Conservation (phyloP, 2,888 invertebrate genomes). For the Lucinisca nassula region DNA sequence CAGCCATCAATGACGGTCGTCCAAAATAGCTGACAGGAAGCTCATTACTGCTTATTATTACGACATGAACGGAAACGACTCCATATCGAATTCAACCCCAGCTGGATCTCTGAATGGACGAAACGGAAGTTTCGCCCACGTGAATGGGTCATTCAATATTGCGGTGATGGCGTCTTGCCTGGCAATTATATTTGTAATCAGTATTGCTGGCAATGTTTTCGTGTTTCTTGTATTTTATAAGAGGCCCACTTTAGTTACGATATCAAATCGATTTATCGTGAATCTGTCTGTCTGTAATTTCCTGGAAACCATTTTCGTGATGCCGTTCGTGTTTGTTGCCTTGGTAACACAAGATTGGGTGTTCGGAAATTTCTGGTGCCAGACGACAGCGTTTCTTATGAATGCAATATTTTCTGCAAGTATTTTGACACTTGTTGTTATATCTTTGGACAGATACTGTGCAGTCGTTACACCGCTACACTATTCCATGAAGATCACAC, state of each 20-base stretch:
- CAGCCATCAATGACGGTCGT: background rate
- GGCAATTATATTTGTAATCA: constrained; percentile 85
- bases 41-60: background rate
- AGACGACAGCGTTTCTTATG: constrained; percentile 91
- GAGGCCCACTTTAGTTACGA: constrained; percentile 92
- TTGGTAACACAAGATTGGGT: constrained; percentile 85
- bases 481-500: constrained; percentile 90
- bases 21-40: too few species aligned
- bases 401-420: constrained; percentile 90
- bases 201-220: constrained; percentile 92
- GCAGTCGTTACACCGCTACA: constrained; percentile 91
- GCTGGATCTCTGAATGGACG: background rate
- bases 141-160: constrained; percentile 50
- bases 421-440: constrained; percentile 91
- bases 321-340: constrained; percentile 88
- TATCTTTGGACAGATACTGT: constrained; percentile 91
- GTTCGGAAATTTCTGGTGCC: constrained; percentile 88
- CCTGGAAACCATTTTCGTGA: constrained; percentile 88
- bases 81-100: background rate
- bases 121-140: background rate
- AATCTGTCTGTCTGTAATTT: constrained; percentile 90
- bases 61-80: background rate
- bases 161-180: constrained; percentile 72
- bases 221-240: constrained; percentile 93
- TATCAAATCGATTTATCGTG: constrained; percentile 92